Evolutionary conservation across 1,140 invertebrate genomes (phyloP).

Genomic region (Tribolium castaneum): DNA sequence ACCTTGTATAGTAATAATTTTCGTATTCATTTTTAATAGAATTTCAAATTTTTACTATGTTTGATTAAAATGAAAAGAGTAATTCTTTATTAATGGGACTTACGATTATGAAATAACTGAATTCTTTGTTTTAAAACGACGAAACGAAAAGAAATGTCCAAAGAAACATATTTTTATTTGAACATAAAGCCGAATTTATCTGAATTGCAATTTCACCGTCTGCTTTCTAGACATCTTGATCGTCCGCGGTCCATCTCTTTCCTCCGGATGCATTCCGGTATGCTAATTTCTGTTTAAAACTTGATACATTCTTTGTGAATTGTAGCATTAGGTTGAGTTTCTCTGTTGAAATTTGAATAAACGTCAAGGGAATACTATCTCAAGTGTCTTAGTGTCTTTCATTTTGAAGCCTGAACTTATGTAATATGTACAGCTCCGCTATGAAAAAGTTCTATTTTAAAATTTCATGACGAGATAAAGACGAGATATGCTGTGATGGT

Average conservation of each 20-base stretch:
- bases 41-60: no score
- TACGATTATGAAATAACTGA: no score
- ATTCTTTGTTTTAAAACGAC: no score
- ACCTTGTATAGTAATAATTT: no score
- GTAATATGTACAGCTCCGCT: constrained; percentile 33
- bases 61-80: no score
- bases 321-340: constrained; percentile 41
- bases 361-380: constrained; percentile 41
- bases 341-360: constrained; percentile 42
- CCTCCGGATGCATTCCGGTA: constrained; percentile 38
- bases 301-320: constrained; percentile 48
- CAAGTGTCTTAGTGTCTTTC: constrained; percentile 43
- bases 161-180: not conserved
- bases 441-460: constrained; percentile 1
- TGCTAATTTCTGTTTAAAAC: constrained; percentile 49
- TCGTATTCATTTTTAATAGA: no score
- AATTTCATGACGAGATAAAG: not conserved
- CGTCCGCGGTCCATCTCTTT: constrained; percentile 37
- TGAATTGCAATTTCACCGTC: not conserved
- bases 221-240: constrained; percentile 30
- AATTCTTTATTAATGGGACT: no score
- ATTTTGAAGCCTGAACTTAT: constrained; percentile 36
- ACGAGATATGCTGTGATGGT: no score
- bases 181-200: not conserved
- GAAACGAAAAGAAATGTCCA: no score